Evolutionary conservation across 1,140 invertebrate species (phyloP), one percentile per base, ranked within the genome.

Genomic region (Apis dorsata): DNA sequence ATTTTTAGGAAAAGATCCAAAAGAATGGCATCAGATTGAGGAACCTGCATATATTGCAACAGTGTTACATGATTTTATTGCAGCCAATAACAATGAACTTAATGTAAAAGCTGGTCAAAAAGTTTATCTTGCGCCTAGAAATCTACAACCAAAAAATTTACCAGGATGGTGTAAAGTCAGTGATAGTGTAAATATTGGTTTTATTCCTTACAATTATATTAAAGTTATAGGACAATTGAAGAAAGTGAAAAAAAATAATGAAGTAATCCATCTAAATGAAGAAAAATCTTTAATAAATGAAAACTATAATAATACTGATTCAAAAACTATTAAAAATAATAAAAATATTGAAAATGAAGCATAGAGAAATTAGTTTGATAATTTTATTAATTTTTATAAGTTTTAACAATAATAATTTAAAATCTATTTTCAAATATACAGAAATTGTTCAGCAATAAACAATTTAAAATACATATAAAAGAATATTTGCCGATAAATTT

Each of bases 161-260:
- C 95, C 96, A 4, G 97, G 97, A n/a, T 97, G 97, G 97, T 95
- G 96, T 10, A 95, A 96, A 92, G 97, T 96, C 0, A 95, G 96
- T 9, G 96, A 98, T 92, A 95, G 95, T 65, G 94, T 95, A 78
- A 95, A 94, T 55, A 94, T 95, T 4, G 98, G 97, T 7, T 92
- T 98, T 0, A 95, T 98, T 69, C 98, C 98, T 7, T 95, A 96
- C 1, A 97, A 97, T 91, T 98, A 99, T 92, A 95, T 98, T 1
- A 93, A 88, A 75, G 81, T 94, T 57, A 86, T 93, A 75, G 90
- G 88, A 57, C 88, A 92, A 62, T 83, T 93, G 15, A 93, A 91
- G 66, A 94, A 91, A 44, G 1, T 66, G 2, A 69, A 77, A 12
- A 60, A 13, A 44, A 59, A 57, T 49, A 49, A 53, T 53, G 73